These are phyloP conservation scores for Mesoligia furuncula DNA, from an alignment of 2,888 invertebrate genomes.

Conservation along the genomic window DNA sequence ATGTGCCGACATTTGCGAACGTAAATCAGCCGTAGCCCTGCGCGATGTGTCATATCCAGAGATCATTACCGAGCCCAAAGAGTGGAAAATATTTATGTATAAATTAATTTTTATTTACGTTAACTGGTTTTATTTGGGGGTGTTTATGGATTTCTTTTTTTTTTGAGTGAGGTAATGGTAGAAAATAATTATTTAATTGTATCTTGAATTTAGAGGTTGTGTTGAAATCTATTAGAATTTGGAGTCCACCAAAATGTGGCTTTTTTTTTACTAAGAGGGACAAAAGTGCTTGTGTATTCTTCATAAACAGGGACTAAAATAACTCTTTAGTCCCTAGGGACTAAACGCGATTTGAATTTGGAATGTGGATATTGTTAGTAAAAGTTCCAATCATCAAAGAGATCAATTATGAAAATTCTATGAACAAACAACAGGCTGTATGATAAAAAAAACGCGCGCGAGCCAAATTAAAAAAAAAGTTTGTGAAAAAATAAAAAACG, in stretches of 20 bases:
- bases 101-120: conserved; percentile 57
- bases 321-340: no score
- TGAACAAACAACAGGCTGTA: no score
- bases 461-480: no score
- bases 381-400: no score
- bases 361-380: no score
- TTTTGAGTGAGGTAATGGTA: background rate
- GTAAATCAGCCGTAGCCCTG: conserved; percentile 72
- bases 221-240: background rate
- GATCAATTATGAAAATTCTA: no score
- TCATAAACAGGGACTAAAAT: no score
- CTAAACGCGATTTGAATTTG: no score
- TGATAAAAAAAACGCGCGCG: no score
- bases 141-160: background rate
- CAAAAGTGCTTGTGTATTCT: no score
- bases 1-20: conserved; percentile 61
- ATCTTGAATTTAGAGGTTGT: background rate
- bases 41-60: conserved; percentile 72
- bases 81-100: conserved; percentile 49
- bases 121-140: conserved; percentile 21
- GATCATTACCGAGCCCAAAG: conserved; percentile 69
- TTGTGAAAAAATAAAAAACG: no score
- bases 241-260: background rate
- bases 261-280: background rate
- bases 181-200: background rate